Conservation (phyloP, 1,140 invertebrate genomes). For the Bombus superbus region DNA sequence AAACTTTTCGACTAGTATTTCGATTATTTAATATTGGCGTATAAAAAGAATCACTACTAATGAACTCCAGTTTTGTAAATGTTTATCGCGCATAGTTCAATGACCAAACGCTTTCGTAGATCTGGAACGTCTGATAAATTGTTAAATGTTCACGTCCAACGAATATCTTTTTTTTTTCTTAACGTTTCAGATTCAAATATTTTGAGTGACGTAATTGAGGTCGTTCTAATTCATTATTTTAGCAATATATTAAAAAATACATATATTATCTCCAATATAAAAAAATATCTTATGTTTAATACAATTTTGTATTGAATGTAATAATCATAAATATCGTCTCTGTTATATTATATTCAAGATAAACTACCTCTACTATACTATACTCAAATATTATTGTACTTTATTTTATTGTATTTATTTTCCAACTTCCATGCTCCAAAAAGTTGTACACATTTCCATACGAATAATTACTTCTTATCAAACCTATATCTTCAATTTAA, state of each 20-base stretch:
- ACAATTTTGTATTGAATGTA: neutral
- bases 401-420: neutral
- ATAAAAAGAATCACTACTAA: neutral
- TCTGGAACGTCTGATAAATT: neutral
- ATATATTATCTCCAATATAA: neutral
- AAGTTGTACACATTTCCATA: neutral
- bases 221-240: neutral
- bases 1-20: neutral
- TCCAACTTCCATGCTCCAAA: neutral
- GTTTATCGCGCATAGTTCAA: constrained; percentile 10
- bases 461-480: neutral
- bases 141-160: neutral
- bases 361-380: neutral
- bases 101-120: neutral
- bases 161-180: neutral
- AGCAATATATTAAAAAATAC: neutral
- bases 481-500: neutral
- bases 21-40: neutral
- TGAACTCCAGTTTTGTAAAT: neutral
- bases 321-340: neutral
- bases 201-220: neutral
- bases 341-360: neutral
- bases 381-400: neutral
- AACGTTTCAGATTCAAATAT: neutral
- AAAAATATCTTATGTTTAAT: neutral